A percentile compares a stretch with the other conserved stretches of the same genome.
These are phyloP conservation scores for Ciona savignyi DNA, from an alignment of 23 tunicate genomes.

Conservation along the genomic window DNA sequence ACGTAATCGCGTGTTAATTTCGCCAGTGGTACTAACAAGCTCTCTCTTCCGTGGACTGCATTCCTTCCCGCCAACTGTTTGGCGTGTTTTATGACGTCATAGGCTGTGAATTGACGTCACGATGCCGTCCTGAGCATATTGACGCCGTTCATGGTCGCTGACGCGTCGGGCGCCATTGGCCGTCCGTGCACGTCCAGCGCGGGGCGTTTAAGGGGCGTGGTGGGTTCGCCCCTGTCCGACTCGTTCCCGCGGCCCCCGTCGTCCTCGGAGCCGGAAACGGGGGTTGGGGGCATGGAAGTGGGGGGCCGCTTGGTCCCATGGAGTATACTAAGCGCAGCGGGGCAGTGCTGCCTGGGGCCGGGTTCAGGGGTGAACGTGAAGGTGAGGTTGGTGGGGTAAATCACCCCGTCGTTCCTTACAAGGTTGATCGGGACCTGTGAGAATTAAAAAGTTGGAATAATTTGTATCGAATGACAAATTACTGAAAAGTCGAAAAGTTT, in stretches of 20 bases:
- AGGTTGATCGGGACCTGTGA: constrained; percentile 85
- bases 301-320: constrained; percentile 36
- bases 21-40: no score
- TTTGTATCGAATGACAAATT: no score
- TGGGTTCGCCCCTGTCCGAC: constrained; percentile 1
- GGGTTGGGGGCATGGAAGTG: constrained; percentile 50
- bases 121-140: constrained; percentile 27
- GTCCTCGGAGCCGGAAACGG: constrained; percentile 46
- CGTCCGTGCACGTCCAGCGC: constrained; percentile 38
- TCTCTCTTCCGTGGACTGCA: neutral
- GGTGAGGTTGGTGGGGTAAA: constrained; percentile 72
- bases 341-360: constrained; percentile 75
- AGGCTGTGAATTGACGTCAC: constrained; percentile 15
- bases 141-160: constrained; percentile 12
- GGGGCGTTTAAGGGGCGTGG: constrained; percentile 32
- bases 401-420: constrained; percentile 86
- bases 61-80: neutral
- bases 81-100: constrained; percentile 1
- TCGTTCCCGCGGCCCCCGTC: constrained; percentile 24
- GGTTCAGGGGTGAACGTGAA: constrained; percentile 89
- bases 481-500: no score
- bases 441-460: no score
- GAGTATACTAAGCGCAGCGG: constrained; percentile 38
- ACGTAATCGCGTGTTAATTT: no score
- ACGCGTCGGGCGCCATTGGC: constrained; percentile 31